A percentile compares a stretch with the other conserved stretches of the same genome.
Evolutionary conservation across 2,113 vertebrate genomes (phyloP).

Genomic region (Azemiops feae): DNA sequence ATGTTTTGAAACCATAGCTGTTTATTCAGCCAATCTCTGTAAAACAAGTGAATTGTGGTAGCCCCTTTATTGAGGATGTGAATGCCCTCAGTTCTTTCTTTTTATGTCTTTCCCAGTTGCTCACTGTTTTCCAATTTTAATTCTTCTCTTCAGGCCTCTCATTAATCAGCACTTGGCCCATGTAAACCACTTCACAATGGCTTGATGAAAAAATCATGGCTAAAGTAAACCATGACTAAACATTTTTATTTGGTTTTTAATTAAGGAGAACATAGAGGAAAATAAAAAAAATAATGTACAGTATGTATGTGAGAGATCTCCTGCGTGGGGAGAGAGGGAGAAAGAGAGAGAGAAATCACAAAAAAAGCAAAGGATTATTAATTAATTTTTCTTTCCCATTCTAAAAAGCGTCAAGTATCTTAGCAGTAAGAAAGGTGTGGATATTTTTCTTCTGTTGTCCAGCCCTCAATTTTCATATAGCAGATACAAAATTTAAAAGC

Average conservation of each 20-base stretch:
- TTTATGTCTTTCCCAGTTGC: background rate
- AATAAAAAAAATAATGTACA: background rate
- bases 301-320: background rate
- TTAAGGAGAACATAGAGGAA: background rate
- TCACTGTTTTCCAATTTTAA: background rate
- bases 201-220: background rate
- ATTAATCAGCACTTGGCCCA: background rate
- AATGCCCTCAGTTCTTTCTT: background rate
- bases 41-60: background rate
- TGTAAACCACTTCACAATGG: background rate
- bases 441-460: background rate
- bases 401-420: background rate
- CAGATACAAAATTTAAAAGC: background rate
- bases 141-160: background rate
- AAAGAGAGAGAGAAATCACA: background rate
- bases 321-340: background rate
- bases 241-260: background rate
- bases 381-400: background rate
- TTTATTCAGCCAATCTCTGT: background rate
- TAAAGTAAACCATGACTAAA: background rate
- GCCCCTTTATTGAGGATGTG: background rate
- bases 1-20: background rate
- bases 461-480: background rate
- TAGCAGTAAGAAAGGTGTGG: background rate
- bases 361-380: background rate